phyloP scores from a whole-genome alignment of 2,888 invertebrate species.

The Sisyra terminalis region DNA sequence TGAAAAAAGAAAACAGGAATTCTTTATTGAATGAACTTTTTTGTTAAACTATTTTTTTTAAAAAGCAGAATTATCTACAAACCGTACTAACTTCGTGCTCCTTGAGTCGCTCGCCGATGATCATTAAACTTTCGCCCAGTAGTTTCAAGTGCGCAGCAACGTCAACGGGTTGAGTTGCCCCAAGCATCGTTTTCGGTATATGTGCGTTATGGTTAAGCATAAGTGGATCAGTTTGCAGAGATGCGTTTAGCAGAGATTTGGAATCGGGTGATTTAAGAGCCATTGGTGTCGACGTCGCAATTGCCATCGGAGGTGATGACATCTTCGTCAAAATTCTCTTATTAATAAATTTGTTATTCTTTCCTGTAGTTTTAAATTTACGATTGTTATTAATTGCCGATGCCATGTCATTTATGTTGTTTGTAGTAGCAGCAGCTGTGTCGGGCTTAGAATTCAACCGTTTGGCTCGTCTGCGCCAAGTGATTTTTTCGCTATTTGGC shows the following conservation, averaged over 20 bases:
- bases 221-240: constrained; percentile 15
- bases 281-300: constrained; percentile 15
- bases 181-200: constrained; percentile 18
- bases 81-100: constrained; percentile 67
- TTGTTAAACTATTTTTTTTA: too few species aligned
- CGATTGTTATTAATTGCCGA: constrained; percentile 1
- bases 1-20: too few species aligned
- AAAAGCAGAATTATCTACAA: background rate
- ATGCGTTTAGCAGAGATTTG: constrained; percentile 19
- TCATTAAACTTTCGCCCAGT: constrained; percentile 82
- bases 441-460: constrained; percentile 24
- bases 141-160: constrained; percentile 85
- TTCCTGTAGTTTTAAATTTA: constrained; percentile 12
- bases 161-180: constrained; percentile 66
- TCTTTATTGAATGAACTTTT: too few species aligned
- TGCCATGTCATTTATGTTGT: background rate
- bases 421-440: constrained; percentile 10
- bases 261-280: constrained; percentile 22
- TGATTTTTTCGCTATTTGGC: constrained; percentile 41
- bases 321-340: constrained; percentile 16
- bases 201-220: constrained; percentile 19
- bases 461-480: constrained; percentile 73
- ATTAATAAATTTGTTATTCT: constrained; percentile 28
- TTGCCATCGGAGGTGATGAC: constrained; percentile 8
- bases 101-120: constrained; percentile 82